Conservation (phyloP, 2,888 invertebrate genomes). For the Drosophila neutralis region DNA sequence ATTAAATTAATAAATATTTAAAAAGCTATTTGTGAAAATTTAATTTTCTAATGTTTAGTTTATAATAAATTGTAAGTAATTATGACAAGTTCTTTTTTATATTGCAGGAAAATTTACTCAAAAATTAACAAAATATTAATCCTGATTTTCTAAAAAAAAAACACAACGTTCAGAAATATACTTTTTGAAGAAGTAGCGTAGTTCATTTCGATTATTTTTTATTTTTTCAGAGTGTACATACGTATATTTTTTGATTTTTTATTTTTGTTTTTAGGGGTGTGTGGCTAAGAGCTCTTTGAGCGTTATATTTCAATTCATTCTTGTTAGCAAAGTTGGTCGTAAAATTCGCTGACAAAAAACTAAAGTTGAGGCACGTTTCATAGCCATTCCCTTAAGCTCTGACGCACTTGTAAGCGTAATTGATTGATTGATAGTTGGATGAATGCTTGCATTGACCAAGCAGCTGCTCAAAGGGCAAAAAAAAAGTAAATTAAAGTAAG, state of each 20-base stretch:
- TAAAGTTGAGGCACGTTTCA: slow-evolving; percentile 65
- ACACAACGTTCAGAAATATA: neutral
- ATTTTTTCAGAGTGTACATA: neutral
- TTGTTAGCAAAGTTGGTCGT: slow-evolving; percentile 68
- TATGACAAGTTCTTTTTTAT: neutral
- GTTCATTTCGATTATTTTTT: neutral
- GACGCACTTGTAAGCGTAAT: slow-evolving; percentile 71
- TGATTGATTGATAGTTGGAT: slow-evolving; percentile 73
- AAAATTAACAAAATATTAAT: neutral
- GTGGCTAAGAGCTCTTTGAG: neutral
- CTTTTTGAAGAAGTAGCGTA: neutral
- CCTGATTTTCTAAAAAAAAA: neutral
- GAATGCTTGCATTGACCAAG: slow-evolving; percentile 24
- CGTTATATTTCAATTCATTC: slow-evolving; percentile 51
- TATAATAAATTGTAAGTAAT: neutral
- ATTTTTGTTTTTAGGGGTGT: neutral
- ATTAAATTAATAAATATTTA: neutral
- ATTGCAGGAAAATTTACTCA: neutral
- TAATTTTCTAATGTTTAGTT: neutral
- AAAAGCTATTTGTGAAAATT: neutral
- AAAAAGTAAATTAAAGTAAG: neutral
- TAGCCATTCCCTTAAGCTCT: slow-evolving; percentile 42
- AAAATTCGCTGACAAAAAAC: slow-evolving; percentile 67
- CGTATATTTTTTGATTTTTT: neutral
- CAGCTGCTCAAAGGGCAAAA: slow-evolving; percentile 26